Percentiles rank a stretch among this genome's conserved stretches.
phyloP scores from a whole-genome alignment of 2,888 invertebrate genomes.

The Hirtodrosophila alboralis region DNA sequence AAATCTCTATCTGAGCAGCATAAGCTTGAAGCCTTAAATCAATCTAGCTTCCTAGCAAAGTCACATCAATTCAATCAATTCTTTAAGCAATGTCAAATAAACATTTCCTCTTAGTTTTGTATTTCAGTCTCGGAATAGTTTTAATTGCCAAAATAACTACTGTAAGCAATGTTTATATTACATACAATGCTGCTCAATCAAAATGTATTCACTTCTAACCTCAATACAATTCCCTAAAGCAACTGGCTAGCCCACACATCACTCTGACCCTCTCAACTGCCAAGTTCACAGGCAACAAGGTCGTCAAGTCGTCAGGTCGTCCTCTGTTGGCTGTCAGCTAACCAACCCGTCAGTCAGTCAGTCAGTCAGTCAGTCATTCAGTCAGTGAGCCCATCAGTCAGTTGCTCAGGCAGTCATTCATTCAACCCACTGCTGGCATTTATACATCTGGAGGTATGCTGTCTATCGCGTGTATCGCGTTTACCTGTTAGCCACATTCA shows the following conservation, averaged over 20 bases:
- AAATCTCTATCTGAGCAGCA: no score
- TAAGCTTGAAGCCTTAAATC: no score
- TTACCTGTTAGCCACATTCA: slow-evolving; percentile 30
- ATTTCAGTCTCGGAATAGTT: no score
- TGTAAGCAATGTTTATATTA: neutral
- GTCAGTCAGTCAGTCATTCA: slow-evolving; percentile 11
- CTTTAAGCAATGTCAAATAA: no score
- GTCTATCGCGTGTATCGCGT: slow-evolving; percentile 27
- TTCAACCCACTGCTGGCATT: slow-evolving; percentile 32
- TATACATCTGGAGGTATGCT: slow-evolving; percentile 11
- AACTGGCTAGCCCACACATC: slow-evolving; percentile 21
- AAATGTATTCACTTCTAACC: slow-evolving; percentile 36
- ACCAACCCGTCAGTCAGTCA: slow-evolving; percentile 40
- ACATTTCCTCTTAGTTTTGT: no score
- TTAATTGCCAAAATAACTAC: neutral
- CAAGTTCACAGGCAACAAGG: slow-evolving; percentile 64
- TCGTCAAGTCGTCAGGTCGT: slow-evolving; percentile 46
- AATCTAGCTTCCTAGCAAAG: no score
- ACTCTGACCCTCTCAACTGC: slow-evolving; percentile 27
- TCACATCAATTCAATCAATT: no score
- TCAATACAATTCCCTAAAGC: slow-evolving; percentile 50
- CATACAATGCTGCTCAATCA: slow-evolving; percentile 38
- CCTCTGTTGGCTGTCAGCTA: slow-evolving; percentile 23
- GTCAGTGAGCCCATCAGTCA: slow-evolving; percentile 1
- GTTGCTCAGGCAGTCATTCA: slow-evolving; percentile 23